These are phyloP conservation scores for Leuciscus waleckii DNA, from an alignment of 2,797 vertebrate genomes.

Conservation along the genomic window DNA sequence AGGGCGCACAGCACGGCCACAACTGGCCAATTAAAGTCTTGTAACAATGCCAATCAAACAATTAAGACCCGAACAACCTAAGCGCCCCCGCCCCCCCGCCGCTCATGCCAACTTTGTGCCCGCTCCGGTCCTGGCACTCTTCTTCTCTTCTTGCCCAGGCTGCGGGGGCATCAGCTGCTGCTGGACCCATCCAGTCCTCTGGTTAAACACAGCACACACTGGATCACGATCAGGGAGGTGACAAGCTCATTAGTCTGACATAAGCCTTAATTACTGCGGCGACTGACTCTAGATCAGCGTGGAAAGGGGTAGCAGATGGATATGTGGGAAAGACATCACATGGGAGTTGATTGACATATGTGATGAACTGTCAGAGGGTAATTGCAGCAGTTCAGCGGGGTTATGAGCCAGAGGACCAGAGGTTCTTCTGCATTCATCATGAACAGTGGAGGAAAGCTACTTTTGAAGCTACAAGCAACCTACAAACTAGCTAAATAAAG, in stretches of 20 bases:
- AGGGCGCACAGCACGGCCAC: conserved; percentile 50
- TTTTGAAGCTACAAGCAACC: background rate
- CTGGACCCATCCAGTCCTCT: conserved; percentile 40
- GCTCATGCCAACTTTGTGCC: conserved; percentile 53
- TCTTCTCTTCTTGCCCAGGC: conserved; percentile 36
- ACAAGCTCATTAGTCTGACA: conserved; percentile 52
- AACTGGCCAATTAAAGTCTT: conserved; percentile 69
- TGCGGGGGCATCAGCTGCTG: conserved; percentile 44
- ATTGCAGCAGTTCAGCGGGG: conserved; percentile 16
- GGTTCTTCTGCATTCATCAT: background rate
- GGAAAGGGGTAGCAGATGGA: conserved; percentile 7
- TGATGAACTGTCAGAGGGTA: conserved; percentile 29
- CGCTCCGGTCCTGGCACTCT: conserved; percentile 4
- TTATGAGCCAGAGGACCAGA: conserved; percentile 9
- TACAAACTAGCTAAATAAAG: background rate
- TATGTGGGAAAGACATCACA: conserved; percentile 13
- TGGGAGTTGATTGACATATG: conserved; percentile 40
- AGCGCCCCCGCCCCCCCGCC: conserved; percentile 62
- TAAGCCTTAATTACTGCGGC: conserved; percentile 35
- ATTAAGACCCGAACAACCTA: conserved; percentile 73
- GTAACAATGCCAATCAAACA: conserved; percentile 77
- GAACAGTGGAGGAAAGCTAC: background rate
- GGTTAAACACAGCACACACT: conserved; percentile 50
- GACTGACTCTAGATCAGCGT: conserved; percentile 48
- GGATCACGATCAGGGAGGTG: conserved; percentile 49